These are phyloP conservation scores for Pangasius krempfi DNA, from an alignment of 2,797 vertebrate species.

Conservation along the genomic window DNA sequence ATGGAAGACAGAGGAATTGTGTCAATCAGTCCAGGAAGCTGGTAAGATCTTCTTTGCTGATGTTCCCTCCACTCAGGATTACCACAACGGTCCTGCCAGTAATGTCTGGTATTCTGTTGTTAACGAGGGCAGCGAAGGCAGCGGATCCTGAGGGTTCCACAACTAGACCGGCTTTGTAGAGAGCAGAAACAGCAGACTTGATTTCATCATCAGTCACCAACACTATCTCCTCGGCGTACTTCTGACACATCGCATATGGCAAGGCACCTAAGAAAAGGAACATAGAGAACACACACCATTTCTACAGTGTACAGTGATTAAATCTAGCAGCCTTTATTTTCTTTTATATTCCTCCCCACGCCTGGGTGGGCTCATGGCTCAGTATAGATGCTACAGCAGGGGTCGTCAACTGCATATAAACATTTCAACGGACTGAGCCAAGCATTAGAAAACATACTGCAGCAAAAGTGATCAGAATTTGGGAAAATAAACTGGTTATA, in stretches of 20 bases:
- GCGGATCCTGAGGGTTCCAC: slow-evolving; percentile 77
- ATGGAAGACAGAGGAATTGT: too few relatives aligned
- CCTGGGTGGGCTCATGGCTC: neutral
- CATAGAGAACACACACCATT: neutral
- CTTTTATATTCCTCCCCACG: neutral
- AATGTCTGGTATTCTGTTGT: slow-evolving; percentile 69
- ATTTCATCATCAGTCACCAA: slow-evolving; percentile 79
- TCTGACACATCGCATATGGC: slow-evolving; percentile 72
- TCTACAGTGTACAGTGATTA: neutral
- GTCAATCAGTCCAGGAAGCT: slow-evolving; percentile 67
- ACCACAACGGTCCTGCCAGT: slow-evolving; percentile 70
- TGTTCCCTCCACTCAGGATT: slow-evolving; percentile 77
- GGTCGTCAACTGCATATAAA: neutral
- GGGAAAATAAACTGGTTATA: neutral
- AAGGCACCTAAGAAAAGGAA: slow-evolving; percentile 65
- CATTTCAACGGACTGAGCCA: neutral
- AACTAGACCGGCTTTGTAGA: slow-evolving; percentile 74
- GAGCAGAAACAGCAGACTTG: slow-evolving; percentile 68
- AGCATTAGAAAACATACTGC: neutral
- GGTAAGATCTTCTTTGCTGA: slow-evolving; percentile 75
- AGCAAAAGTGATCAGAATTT: neutral
- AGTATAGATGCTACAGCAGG: neutral
- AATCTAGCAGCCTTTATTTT: neutral
- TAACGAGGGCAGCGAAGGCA: slow-evolving; percentile 74
- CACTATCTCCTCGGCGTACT: slow-evolving; percentile 73